Evolutionary conservation across 64 coral and sea anemone species (phyloP).

Genomic region (Actinia equina): DNA sequence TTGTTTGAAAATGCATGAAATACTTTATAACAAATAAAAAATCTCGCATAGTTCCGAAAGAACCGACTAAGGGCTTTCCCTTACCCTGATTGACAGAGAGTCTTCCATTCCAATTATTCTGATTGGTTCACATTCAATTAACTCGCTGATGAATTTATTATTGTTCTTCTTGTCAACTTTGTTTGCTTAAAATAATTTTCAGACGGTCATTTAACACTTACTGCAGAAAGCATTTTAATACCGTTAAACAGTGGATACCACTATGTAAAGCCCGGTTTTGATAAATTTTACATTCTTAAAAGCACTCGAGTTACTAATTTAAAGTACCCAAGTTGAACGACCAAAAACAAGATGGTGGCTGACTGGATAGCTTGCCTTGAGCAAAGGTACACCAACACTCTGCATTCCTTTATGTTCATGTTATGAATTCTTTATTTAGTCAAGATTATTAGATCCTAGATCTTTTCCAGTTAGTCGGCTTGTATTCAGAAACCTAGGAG

Average conservation of each 20-base stretch:
- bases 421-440: background rate
- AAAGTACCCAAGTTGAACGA: background rate
- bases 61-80: conserved; percentile 1
- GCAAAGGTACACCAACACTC: conserved; percentile 37
- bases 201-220: background rate
- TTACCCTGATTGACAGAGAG: background rate
- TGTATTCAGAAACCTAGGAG: background rate
- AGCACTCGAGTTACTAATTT: no score
- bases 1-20: no score
- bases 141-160: background rate
- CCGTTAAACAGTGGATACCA: background rate
- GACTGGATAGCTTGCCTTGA: conserved; percentile 67
- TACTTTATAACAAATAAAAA: no score
- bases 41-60: no score
- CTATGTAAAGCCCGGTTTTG: background rate
- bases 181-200: background rate
- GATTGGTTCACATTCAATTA: background rate
- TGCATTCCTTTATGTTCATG: background rate
- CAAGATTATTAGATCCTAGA: background rate
- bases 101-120: background rate
- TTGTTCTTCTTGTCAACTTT: conserved; percentile 5
- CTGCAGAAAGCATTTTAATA: background rate
- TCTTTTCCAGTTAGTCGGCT: background rate
- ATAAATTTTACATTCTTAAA: background rate
- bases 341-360: conserved; percentile 30